Percentiles rank a stretch among this genome's conserved stretches.
These are phyloP conservation scores for Eospalax fontanierii DNA, from an alignment of 2,797 vertebrate genomes.

Conservation along the genomic window DNA sequence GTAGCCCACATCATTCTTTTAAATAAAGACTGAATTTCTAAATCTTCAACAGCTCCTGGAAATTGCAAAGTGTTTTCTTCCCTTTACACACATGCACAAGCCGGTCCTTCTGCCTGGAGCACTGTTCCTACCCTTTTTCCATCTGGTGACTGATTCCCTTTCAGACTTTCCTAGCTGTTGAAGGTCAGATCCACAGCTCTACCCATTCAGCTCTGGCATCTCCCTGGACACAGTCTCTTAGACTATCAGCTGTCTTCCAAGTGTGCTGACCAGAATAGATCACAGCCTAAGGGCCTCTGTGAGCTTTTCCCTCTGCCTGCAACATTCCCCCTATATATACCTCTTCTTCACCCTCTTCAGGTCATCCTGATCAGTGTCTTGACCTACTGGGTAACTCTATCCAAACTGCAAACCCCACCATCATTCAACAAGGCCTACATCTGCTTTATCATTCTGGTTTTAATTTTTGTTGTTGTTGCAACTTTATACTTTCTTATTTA, in stretches of 20 bases:
- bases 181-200: constrained; percentile 51
- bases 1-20: no score
- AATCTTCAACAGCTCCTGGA: constrained; percentile 46
- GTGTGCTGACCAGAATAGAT: constrained; percentile 54
- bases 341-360: not conserved
- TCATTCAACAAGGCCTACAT: not conserved
- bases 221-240: constrained; percentile 8
- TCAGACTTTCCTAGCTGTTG: constrained; percentile 26
- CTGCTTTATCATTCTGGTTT: not conserved
- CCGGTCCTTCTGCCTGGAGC: not conserved
- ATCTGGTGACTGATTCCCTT: not conserved
- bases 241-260: constrained; percentile 41
- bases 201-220: constrained; percentile 10
- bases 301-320: not conserved
- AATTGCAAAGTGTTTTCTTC: constrained; percentile 41
- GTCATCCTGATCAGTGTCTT: constrained; percentile 10
- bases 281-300: not conserved
- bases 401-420: constrained; percentile 17
- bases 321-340: not conserved
- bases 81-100: not conserved
- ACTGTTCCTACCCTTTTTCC: not conserved
- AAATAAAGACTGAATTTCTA: constrained; percentile 64
- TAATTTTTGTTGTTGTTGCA: constrained; percentile 21
- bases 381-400: not conserved
- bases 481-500: constrained; percentile 34